Conservation (phyloP, 2,113 vertebrate species). For the Nothocercus julius region DNA sequence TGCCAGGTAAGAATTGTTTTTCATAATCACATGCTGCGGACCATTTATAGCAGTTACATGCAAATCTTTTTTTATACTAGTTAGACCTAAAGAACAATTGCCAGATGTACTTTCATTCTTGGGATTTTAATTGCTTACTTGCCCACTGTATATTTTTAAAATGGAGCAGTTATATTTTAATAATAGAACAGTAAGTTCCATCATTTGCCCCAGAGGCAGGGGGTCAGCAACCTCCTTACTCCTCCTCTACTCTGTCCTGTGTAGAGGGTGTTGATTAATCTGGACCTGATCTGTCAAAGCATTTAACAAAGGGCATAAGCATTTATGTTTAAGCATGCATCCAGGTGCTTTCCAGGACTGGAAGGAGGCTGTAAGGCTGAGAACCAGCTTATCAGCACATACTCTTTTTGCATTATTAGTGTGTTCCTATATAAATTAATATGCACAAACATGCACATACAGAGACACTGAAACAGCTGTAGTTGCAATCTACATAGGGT, state of each 20-base stretch:
- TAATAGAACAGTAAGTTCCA: slow-evolving; percentile 48
- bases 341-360: neutral
- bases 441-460: rapidly evolving
- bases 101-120: slow-evolving; percentile 69
- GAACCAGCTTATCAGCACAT: neutral
- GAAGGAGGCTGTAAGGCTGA: neutral
- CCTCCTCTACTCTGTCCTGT: neutral
- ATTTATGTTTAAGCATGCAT: neutral
- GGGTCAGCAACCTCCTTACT: neutral
- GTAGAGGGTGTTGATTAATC: neutral
- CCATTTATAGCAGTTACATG: slow-evolving; percentile 62
- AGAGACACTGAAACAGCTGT: neutral
- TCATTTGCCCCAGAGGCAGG: slow-evolving; percentile 13
- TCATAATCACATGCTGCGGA: slow-evolving; percentile 41
- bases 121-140: slow-evolving; percentile 70
- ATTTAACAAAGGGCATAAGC: neutral
- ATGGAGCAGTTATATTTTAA: slow-evolving; percentile 14
- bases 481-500: neutral
- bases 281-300: neutral
- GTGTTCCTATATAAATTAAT: neutral
- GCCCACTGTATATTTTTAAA: slow-evolving; percentile 65
- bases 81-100: slow-evolving; percentile 52
- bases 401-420: neutral
- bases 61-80: slow-evolving; percentile 62
- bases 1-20: slow-evolving; percentile 61